Evolutionary conservation across 1,140 invertebrate species (phyloP).

Genomic region (Achroia grisella): DNA sequence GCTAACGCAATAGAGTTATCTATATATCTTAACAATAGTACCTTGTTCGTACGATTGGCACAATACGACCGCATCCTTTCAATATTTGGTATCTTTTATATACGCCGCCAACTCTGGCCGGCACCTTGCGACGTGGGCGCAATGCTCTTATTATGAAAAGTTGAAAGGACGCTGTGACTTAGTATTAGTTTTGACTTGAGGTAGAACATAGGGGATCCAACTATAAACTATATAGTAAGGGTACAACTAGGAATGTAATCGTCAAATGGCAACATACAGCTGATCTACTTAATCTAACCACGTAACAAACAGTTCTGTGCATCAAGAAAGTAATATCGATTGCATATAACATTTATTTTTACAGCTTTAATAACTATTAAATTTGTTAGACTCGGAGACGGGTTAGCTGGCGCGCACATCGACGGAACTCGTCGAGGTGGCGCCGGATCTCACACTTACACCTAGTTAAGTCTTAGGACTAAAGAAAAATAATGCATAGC

Average conservation of each 20-base stretch:
- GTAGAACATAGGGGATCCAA: conserved; percentile 67
- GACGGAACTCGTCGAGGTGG: conserved; percentile 17
- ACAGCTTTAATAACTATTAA: conserved; percentile 36
- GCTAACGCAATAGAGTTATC: conserved; percentile 54
- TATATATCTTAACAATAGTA: conserved; percentile 66
- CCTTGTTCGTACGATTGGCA: conserved; percentile 65
- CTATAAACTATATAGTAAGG: conserved; percentile 57
- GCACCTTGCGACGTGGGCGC: conserved; percentile 4
- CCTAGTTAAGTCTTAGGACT: conserved; percentile 45
- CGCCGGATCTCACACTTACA: conserved; percentile 6
- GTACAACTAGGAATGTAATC: conserved; percentile 68
- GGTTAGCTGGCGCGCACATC: conserved; percentile 32
- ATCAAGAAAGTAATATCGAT: conserved; percentile 44
- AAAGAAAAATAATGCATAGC: conserved; percentile 67
- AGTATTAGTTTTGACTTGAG: conserved; percentile 64
- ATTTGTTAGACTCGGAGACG: conserved; percentile 42
- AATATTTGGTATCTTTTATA: conserved; percentile 55
- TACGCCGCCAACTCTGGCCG: conserved; percentile 3
- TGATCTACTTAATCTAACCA: conserved; percentile 52
- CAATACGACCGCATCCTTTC: conserved; percentile 52
- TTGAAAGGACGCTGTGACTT: conserved; percentile 56
- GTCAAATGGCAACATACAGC: conserved; percentile 62
- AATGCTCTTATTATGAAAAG: not conserved
- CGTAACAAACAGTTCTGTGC: conserved; percentile 47
- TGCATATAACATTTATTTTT: conserved; percentile 43